Base-by-base conservation (phyloP, 2,888 invertebrate species). In the Phytoseiulus persimilis region DNA sequence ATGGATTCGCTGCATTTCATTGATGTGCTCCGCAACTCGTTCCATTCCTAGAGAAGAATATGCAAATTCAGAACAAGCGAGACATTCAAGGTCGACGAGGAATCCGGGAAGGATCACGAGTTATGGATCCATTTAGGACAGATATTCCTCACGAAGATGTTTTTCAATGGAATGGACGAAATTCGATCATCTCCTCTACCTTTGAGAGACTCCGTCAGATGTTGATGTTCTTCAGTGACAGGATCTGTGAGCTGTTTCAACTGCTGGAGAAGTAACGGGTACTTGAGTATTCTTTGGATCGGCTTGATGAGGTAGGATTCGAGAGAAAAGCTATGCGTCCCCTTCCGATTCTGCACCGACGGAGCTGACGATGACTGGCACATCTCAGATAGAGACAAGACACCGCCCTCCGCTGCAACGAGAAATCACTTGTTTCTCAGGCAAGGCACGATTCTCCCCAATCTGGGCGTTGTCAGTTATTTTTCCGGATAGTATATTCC, bases 1-100 rank as follows among this genome's bases (percentile, higher is more conserved):
- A 93, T 98, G 98, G 92, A 98, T 98, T 94, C 98, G 95, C 94
- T 98, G 98, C 98, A 98, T 98, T 94, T 98, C 98, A 94, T 98
- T 99, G 92, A 99, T 98, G 94, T 99, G 98, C 94, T 98, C 98
- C 89, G 98, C 98, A 92, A 98, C 98, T 93, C 98, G 97, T 93
- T 98, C 98, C 98, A 98, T 98, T 91, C 97, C 87, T 31, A 46
- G 45, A 31, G 23, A 33, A n/a, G n/a, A n/a, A n/a, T n/a, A n/a
- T n/a, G n/a, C n/a, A n/a, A n/a, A n/a, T n/a, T n/a, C n/a, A n/a
- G n/a, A n/a, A n/a, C n/a, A n/a, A n/a, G n/a, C n/a, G n/a, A n/a
- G n/a, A n/a, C n/a, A n/a, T n/a, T n/a, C n/a, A n/a, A n/a, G n/a
- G n/a, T n/a, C n/a, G n/a, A n/a, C n/a, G n/a, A n/a, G n/a, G n/a